phyloP scores from a whole-genome alignment of 2,888 invertebrate species.

The Iphiclides podalirius region DNA sequence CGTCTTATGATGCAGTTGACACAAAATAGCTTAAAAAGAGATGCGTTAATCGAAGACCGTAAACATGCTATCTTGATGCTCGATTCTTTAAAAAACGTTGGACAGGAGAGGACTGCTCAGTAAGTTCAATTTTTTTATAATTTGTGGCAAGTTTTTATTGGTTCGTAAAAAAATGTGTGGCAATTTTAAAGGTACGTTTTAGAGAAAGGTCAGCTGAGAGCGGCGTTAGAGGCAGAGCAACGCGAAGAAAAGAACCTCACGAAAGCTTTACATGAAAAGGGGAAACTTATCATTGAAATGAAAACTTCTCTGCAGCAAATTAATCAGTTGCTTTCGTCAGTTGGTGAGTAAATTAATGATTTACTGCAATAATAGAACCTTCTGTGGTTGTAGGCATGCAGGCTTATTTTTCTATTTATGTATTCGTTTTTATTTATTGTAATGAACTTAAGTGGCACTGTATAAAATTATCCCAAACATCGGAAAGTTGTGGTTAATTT shows the following conservation, averaged over 20 bases:
- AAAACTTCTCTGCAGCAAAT: conserved; percentile 81
- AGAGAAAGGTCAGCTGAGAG: conserved; percentile 66
- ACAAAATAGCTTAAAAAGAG: conserved; percentile 63
- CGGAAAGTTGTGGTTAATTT: no score
- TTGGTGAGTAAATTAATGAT: conserved; percentile 47
- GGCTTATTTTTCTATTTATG: no score
- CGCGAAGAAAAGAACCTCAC: conserved; percentile 59
- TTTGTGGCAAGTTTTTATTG: no score
- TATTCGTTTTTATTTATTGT: no score
- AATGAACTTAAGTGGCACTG: no score
- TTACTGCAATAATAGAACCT: background rate
- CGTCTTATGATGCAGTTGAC: conserved; percentile 66
- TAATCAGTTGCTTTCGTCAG: conserved; percentile 71
- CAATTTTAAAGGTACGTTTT: conserved; percentile 60
- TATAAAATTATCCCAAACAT: no score
- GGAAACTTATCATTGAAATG: conserved; percentile 77
- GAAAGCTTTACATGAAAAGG: conserved; percentile 64
- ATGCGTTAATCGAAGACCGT: conserved; percentile 68
- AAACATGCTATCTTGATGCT: conserved; percentile 75
- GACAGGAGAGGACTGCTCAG: conserved; percentile 61
- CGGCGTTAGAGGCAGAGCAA: conserved; percentile 62
- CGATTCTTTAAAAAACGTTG: conserved; percentile 70
- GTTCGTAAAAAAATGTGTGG: no score
- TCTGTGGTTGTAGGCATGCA: no score
- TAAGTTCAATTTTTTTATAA: conserved; percentile 34